Evolutionary conservation across 2,888 invertebrate genomes (phyloP).

Genomic region (Andrena marginata): DNA sequence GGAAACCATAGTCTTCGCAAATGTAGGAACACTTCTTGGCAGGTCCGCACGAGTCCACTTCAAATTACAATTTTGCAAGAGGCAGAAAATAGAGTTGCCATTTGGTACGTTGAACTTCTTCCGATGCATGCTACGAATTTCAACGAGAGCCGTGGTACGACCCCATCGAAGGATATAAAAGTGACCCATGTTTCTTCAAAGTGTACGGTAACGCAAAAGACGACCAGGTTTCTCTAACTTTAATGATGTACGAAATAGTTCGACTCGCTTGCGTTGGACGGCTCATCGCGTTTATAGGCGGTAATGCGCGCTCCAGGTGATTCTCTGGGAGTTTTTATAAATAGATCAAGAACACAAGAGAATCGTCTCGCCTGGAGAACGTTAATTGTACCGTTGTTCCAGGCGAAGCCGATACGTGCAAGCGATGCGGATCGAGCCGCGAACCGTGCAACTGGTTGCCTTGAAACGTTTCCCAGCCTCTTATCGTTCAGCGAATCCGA

Average conservation of each 20-base stretch:
- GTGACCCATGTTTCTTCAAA: neutral
- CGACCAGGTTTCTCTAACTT: neutral
- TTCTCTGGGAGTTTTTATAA: constrained; percentile 26
- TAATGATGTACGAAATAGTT: neutral
- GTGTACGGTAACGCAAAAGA: neutral
- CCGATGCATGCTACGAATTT: neutral
- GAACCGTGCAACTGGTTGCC: constrained; percentile 15
- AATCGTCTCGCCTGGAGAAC: constrained; percentile 24
- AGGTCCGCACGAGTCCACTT: neutral
- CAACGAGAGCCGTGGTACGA: neutral
- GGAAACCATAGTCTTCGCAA: constrained; percentile 18
- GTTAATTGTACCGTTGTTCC: constrained; percentile 60
- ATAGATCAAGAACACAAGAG: constrained; percentile 38
- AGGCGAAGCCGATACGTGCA: constrained; percentile 27
- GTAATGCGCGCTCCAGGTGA: neutral
- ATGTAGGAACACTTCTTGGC: neutral
- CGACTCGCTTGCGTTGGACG: neutral
- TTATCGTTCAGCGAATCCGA: constrained; percentile 1
- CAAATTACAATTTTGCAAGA: constrained; percentile 28
- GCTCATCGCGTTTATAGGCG: neutral
- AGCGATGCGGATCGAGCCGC: constrained; percentile 3
- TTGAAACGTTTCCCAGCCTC: constrained; percentile 4
- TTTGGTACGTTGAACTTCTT: constrained; percentile 26
- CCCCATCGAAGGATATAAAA: neutral
- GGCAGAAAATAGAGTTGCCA: neutral